Percentiles rank a stretch among this genome's conserved stretches.
These are phyloP conservation scores for Tachypleus tridentatus DNA, from an alignment of 1,140 invertebrate genomes.

Conservation along the genomic window DNA sequence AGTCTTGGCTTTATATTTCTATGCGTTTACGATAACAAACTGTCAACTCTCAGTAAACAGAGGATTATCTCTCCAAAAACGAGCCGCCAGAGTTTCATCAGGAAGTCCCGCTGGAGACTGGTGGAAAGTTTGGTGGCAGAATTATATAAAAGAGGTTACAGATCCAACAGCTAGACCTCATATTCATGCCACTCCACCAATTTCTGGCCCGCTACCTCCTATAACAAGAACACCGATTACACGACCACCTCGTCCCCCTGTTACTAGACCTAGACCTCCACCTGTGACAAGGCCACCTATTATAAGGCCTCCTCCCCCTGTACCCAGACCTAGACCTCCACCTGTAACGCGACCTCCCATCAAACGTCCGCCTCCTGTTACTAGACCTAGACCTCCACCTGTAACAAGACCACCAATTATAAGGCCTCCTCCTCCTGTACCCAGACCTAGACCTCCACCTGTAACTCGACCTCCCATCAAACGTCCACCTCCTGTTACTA, in stretches of 20 bases:
- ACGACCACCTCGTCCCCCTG: slow-evolving; percentile 1
- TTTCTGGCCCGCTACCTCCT: slow-evolving; percentile 12
- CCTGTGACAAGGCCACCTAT: slow-evolving; percentile 7
- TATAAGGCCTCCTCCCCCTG: not conserved
- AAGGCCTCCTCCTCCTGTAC: too few species aligned
- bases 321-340: slow-evolving; percentile 1
- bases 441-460: too few species aligned
- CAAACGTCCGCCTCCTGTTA: not conserved
- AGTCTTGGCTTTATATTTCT: too few species aligned
- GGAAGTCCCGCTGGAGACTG: slow-evolving; percentile 9
- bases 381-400: not conserved
- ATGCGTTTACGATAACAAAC: too few species aligned
- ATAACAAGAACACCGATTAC: slow-evolving; percentile 9
- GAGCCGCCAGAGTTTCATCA: too few species aligned
- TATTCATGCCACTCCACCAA: slow-evolving; percentile 11
- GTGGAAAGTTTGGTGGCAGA: slow-evolving; percentile 23
- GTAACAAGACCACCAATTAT: not conserved
- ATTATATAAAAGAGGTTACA: slow-evolving; percentile 21
- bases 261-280: not conserved
- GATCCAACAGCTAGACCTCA: slow-evolving; percentile 20
- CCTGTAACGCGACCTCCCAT: slow-evolving; percentile 13
- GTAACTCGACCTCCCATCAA: too few species aligned
- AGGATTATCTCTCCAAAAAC: too few species aligned
- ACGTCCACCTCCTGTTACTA: too few species aligned
- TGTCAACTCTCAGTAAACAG: too few species aligned